phyloP scores from a whole-genome alignment of 2,113 vertebrate genomes.

The Albula goreensis region DNA sequence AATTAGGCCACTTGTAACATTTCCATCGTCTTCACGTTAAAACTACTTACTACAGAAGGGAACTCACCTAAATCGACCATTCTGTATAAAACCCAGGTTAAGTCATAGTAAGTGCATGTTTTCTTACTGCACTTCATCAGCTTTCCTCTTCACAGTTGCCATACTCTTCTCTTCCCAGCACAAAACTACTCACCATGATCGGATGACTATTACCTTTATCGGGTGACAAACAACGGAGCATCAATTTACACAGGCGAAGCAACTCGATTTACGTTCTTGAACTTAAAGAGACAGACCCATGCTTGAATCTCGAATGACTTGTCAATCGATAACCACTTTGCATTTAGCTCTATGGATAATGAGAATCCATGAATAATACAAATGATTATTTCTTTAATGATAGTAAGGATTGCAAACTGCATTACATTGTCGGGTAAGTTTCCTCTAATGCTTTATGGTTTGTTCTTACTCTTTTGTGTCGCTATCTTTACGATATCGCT shows the following conservation, averaged over 20 bases:
- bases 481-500: too few relatives aligned
- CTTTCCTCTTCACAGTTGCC: neutral
- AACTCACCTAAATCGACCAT: conserved; percentile 54
- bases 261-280: neutral
- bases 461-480: too few relatives aligned
- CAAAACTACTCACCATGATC: neutral
- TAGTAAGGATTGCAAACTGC: too few relatives aligned
- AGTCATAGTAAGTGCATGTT: conserved; percentile 39
- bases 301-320: neutral
- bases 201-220: neutral
- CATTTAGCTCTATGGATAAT: too few relatives aligned
- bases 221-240: neutral
- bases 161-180: neutral
- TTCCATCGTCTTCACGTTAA: neutral
- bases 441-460: too few relatives aligned
- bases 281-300: neutral
- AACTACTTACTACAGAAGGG: neutral
- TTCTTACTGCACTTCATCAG: neutral
- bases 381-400: too few relatives aligned
- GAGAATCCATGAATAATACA: too few relatives aligned
- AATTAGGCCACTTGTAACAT: too few relatives aligned
- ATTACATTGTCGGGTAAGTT: too few relatives aligned
- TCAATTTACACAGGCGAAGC: neutral
- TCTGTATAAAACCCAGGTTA: conserved; percentile 17
- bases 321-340: neutral